phyloP scores from a whole-genome alignment of 2,797 vertebrate genomes.

The Typhlichthys eigenmanni region DNA sequence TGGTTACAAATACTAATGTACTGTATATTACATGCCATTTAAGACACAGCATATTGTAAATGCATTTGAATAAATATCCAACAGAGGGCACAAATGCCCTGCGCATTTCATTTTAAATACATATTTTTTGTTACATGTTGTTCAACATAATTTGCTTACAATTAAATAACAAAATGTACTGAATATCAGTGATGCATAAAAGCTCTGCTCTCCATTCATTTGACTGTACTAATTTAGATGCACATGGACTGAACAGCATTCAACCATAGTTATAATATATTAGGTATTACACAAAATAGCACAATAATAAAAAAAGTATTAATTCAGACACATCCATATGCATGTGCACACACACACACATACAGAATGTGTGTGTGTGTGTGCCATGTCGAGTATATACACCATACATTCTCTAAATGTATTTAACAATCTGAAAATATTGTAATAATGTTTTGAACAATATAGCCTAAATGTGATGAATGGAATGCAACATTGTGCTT shows the following conservation, averaged over 20 bases:
- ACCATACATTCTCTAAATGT: too few species aligned
- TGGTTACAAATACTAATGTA: not conserved
- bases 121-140: too few species aligned
- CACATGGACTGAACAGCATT: not conserved
- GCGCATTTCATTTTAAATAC: not conserved
- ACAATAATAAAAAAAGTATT: not conserved
- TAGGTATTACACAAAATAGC: not conserved
- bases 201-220: too few species aligned
- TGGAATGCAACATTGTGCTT: too few species aligned
- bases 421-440: too few species aligned
- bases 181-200: too few species aligned
- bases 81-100: slow-evolving; percentile 56
- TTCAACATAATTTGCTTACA: too few species aligned
- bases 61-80: slow-evolving; percentile 47
- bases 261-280: not conserved
- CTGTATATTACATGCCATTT: not conserved
- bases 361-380: not conserved
- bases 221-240: not conserved
- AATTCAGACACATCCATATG: not conserved
- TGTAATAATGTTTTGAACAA: too few species aligned
- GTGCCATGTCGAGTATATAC: not conserved
- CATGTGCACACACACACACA: not conserved
- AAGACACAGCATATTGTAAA: not conserved
- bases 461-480: too few species aligned
- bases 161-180: too few species aligned